Evolutionary conservation across 1,140 invertebrate genomes (phyloP), one percentile per base, ranked within the genome.

Genomic region (Cotesia typhae): DNA sequence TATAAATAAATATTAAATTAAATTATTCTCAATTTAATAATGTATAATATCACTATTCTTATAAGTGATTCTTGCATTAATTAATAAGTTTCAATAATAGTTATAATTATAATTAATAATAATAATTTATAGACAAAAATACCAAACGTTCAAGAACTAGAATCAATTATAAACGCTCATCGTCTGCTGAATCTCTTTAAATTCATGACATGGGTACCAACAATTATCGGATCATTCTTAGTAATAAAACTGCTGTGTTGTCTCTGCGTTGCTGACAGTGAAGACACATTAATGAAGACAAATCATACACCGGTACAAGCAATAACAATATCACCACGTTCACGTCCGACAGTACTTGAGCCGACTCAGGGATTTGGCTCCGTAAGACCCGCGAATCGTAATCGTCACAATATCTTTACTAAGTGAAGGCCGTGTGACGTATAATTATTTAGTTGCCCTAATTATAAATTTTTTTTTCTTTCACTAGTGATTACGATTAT

Each of bases 81-180:
- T 41, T 20, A 65, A 6, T 61, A 61, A 17, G n/a, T 28, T 47
- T 20, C 14, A 65, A 71, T 71, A 36, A 55, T 12, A 71, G 5
- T 71, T 12, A 55, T 7, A 47, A 64, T 55, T 10, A 51, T 2
- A 14, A n/a, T 28, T 6, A 41, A n/a, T 66, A 20, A 37, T 41
- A 52, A 55, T 4, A 65, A 5, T 72, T 67, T 67, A 28, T 64
- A 75, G 74, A 7, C 71, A n/a, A 71, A 59, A 64, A 47, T 17
- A 47, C 28, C 72, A 37, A 61, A 12, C 12, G 0, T 71, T 6
- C 47, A 64, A 47, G 4, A 6, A 14, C 28, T 75, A 10, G 57
- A 9, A 20, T 36, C 17, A 1, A 12, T 71, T n/a, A 70, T 75
- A 17, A 72, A 70, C n/a, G 37, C 59, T 17, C 52, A 75, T 36